Evolutionary conservation across 92 coral and sea anemone species (phyloP).

Genomic region (Scolanthus callimorphus): DNA sequence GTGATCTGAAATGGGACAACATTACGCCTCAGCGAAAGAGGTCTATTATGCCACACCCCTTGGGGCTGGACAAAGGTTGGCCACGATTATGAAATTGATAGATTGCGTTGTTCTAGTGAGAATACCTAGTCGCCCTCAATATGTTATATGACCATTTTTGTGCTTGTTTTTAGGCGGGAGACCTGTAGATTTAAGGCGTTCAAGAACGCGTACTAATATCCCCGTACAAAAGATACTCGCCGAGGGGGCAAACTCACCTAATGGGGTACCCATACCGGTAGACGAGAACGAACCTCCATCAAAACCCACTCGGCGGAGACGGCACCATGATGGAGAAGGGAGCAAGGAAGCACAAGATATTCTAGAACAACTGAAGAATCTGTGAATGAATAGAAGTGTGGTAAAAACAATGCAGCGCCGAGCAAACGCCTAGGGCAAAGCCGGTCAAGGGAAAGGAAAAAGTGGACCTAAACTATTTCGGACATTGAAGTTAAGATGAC

Average conservation of each 20-base stretch:
- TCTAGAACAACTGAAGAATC: slow-evolving; percentile 70
- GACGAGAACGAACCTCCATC: slow-evolving; percentile 52
- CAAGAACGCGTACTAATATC: slow-evolving; percentile 94
- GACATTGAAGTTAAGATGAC: too few species aligned
- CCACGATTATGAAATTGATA: too few species aligned
- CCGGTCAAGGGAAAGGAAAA: neutral
- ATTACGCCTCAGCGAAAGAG: too few species aligned
- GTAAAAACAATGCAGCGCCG: neutral
- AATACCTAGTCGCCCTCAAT: too few species aligned
- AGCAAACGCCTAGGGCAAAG: neutral
- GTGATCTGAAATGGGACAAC: too few species aligned
- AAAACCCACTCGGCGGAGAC: slow-evolving; percentile 72
- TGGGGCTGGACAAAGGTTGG: too few species aligned
- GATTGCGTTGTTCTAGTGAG: too few species aligned
- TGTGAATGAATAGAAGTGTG: slow-evolving; percentile 26
- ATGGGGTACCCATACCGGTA: slow-evolving; percentile 45
- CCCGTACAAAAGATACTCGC: slow-evolving; percentile 84
- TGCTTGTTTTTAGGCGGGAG: slow-evolving; percentile 44
- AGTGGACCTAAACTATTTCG: too few species aligned
- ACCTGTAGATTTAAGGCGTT: slow-evolving; percentile 84
- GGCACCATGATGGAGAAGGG: slow-evolving; percentile 14
- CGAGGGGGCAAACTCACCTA: slow-evolving; percentile 47
- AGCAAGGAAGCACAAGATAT: slow-evolving; percentile 70
- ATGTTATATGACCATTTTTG: too few species aligned
- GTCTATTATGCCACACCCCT: too few species aligned